phyloP scores from a whole-genome alignment of 2,888 invertebrate genomes.

The Rhabditoides inermis region DNA sequence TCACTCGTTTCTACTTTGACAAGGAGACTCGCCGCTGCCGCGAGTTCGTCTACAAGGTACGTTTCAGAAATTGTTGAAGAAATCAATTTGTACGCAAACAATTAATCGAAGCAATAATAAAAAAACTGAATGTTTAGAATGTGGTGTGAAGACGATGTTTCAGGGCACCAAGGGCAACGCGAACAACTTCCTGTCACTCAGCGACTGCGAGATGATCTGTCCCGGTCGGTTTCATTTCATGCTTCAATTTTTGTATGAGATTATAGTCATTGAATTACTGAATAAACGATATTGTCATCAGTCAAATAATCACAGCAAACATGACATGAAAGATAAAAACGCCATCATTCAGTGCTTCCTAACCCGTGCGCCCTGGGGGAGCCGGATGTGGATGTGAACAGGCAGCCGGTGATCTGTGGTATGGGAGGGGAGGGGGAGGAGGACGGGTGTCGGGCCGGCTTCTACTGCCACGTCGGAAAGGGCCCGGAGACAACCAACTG shows the following conservation, averaged over 20 bases:
- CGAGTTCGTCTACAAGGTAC: slow-evolving; percentile 25
- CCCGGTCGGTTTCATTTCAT: slow-evolving; percentile 22
- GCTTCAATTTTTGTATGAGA: background rate
- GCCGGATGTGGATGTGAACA: slow-evolving; percentile 37
- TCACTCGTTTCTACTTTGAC: slow-evolving; percentile 46
- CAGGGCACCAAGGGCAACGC: slow-evolving; percentile 47
- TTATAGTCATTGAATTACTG: background rate
- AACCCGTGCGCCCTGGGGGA: slow-evolving; percentile 50
- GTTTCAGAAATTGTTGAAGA: background rate
- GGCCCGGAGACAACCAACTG: slow-evolving; percentile 50
- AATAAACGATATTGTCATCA: background rate
- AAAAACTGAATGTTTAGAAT: no score
- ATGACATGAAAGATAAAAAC: background rate
- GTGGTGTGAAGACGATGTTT: slow-evolving; percentile 34
- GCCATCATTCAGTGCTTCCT: slow-evolving; percentile 24
- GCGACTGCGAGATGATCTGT: slow-evolving; percentile 47
- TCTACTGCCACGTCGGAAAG: slow-evolving; percentile 49
- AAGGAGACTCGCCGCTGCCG: slow-evolving; percentile 30
- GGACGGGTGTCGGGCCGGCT: slow-evolving; percentile 39
- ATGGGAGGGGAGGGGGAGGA: no score
- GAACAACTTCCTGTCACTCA: slow-evolving; percentile 45
- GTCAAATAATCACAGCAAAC: background rate
- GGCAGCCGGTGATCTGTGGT: slow-evolving; percentile 48
- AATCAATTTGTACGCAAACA: no score
- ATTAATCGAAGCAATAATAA: no score